Conservation (phyloP, 2,888 invertebrate species). For the Tipula unca region DNA sequence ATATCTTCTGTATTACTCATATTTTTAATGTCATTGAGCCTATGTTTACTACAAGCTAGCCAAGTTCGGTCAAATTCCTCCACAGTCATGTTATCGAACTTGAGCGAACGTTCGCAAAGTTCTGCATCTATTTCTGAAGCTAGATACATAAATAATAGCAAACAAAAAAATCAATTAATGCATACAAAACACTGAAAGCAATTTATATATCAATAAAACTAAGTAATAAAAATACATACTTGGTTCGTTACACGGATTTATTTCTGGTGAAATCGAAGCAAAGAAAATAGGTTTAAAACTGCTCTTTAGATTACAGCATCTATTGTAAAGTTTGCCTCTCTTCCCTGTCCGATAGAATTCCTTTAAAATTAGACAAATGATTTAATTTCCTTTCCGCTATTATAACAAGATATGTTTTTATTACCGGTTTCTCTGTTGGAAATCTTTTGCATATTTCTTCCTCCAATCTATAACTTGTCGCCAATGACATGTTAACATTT, state of each 20-base stretch:
- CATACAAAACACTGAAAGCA: no score
- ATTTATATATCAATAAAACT: no score
- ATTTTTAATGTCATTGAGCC: background rate
- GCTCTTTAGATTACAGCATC: background rate
- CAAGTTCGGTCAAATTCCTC: background rate
- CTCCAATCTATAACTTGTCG: constrained; percentile 26
- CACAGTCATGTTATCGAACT: background rate
- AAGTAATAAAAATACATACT: no score
- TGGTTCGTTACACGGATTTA: no score
- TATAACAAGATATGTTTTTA: no score
- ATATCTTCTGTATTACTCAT: background rate
- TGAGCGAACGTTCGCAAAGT: no score
- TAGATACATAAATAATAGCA: no score
- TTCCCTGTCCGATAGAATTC: background rate
- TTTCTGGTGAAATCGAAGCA: no score
- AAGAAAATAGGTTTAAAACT: background rate
- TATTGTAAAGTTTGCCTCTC: background rate
- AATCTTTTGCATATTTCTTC: constrained; percentile 24
- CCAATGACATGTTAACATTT: constrained; percentile 23
- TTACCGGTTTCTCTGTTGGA: background rate
- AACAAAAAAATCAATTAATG: no score
- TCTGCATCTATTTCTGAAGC: no score
- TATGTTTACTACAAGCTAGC: background rate
- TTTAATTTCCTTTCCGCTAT: no score
- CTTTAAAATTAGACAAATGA: background rate